A percentile compares a stretch with the other conserved stretches of the same genome.
phyloP scores from a whole-genome alignment of 2,888 invertebrate species.

The Cataglyphis cursor region DNA sequence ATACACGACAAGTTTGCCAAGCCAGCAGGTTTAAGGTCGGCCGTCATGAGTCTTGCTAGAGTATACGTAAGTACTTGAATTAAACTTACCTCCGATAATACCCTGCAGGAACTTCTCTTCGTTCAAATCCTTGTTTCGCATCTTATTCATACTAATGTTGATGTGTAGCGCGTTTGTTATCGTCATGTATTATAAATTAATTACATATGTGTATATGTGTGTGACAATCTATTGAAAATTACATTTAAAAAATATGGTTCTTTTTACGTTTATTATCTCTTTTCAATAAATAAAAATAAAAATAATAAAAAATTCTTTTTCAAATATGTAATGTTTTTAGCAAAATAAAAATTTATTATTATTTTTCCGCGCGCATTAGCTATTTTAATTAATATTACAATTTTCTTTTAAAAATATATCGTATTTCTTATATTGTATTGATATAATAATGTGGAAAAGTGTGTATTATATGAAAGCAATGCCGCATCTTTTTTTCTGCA shows the following conservation, averaged over 20 bases:
- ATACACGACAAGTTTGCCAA: slow-evolving; percentile 83
- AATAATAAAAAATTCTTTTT: neutral
- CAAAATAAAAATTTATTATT: slow-evolving; percentile 6
- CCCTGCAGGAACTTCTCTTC: neutral
- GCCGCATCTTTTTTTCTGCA: neutral
- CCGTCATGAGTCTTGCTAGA: slow-evolving; percentile 80
- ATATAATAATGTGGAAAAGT: neutral
- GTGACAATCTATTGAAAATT: neutral
- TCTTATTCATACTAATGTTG: neutral
- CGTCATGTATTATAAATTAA: neutral
- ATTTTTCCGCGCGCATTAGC: neutral
- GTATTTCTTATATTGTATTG: neutral
- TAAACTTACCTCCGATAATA: neutral
- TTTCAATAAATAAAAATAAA: neutral
- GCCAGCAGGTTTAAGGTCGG: slow-evolving; percentile 79
- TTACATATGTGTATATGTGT: neutral
- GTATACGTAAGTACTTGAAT: slow-evolving; percentile 79
- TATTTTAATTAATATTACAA: neutral
- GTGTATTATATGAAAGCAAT: neutral
- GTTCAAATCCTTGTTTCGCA: neutral
- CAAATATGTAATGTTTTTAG: neutral
- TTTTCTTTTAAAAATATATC: neutral
- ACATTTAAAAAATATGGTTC: neutral
- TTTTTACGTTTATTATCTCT: neutral
- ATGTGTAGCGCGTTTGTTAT: neutral